phyloP scores from a whole-genome alignment of 2,888 invertebrate species.

The Xestia xanthographa region DNA sequence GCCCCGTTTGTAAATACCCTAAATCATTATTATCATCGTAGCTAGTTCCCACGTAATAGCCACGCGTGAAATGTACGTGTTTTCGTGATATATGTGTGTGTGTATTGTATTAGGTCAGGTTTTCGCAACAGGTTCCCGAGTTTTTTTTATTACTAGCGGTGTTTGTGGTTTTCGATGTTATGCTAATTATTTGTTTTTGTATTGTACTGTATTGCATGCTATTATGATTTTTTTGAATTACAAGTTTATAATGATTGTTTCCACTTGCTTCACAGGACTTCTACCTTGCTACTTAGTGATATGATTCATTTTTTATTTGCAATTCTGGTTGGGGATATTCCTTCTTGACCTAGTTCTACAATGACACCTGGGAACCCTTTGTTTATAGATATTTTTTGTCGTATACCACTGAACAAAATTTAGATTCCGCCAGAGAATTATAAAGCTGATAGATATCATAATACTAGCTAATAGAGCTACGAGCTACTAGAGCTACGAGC shows the following conservation, averaged over 20 bases:
- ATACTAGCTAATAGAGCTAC: no score
- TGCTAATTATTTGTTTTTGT: slow-evolving; percentile 30
- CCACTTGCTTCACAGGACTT: not conserved
- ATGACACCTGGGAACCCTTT: not conserved
- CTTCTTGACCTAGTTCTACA: not conserved
- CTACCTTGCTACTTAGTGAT: not conserved
- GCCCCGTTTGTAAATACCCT: slow-evolving; percentile 53
- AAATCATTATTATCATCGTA: slow-evolving; percentile 48
- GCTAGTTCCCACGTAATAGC: slow-evolving; percentile 66
- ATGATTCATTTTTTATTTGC: not conserved
- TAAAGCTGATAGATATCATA: no score
- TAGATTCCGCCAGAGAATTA: not conserved
- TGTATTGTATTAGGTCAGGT: slow-evolving; percentile 77
- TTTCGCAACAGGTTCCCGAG: slow-evolving; percentile 69
- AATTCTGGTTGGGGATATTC: not conserved
- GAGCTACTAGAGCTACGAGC: no score
- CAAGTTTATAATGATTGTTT: slow-evolving; percentile 3
- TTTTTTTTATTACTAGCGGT: slow-evolving; percentile 30
- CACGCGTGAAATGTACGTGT: slow-evolving; percentile 47
- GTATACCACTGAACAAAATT: not conserved
- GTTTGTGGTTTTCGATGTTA: slow-evolving; percentile 29
- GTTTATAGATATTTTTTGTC: no score
- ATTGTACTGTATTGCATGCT: slow-evolving; percentile 1
- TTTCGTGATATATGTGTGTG: slow-evolving; percentile 52
- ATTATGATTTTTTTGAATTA: not conserved